A percentile compares a stretch with the other conserved stretches of the same genome.
Conservation (phyloP, 2,888 invertebrate species). For the Xestia sexstrigata region DNA sequence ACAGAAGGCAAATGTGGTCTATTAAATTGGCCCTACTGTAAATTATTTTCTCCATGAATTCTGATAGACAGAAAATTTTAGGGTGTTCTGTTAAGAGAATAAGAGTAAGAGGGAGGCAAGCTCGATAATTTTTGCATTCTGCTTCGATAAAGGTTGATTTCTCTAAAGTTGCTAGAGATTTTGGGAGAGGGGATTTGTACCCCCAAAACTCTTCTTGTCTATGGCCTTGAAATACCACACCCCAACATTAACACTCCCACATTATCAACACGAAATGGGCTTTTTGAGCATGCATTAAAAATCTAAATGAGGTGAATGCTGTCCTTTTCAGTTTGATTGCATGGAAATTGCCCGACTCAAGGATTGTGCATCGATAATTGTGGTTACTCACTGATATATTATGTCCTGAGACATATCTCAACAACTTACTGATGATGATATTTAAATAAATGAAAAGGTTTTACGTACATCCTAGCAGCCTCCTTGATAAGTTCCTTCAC, state of each 20-base stretch:
- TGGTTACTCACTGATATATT: not conserved
- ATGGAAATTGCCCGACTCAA: not conserved
- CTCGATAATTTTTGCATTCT: too few relatives aligned
- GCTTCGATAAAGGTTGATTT: too few relatives aligned
- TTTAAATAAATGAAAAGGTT: not conserved
- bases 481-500: constrained; percentile 97
- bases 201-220: too few relatives aligned
- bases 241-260: not conserved
- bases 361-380: not conserved
- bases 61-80: too few relatives aligned
- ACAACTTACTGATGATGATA: not conserved
- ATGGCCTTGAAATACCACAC: too few relatives aligned
- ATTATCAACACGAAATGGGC: not conserved
- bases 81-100: too few relatives aligned
- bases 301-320: not conserved
- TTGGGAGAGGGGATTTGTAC: too few relatives aligned
- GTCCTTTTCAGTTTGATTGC: not conserved
- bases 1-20: too few relatives aligned
- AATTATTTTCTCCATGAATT: too few relatives aligned
- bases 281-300: not conserved
- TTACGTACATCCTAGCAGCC: constrained; percentile 94
- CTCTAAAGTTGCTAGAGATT: too few relatives aligned
- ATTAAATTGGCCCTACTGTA: too few relatives aligned
- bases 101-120: too few relatives aligned
- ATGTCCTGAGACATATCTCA: not conserved